Base-by-base conservation (phyloP, 2,888 invertebrate species). In the Portevinia maculata region DNA sequence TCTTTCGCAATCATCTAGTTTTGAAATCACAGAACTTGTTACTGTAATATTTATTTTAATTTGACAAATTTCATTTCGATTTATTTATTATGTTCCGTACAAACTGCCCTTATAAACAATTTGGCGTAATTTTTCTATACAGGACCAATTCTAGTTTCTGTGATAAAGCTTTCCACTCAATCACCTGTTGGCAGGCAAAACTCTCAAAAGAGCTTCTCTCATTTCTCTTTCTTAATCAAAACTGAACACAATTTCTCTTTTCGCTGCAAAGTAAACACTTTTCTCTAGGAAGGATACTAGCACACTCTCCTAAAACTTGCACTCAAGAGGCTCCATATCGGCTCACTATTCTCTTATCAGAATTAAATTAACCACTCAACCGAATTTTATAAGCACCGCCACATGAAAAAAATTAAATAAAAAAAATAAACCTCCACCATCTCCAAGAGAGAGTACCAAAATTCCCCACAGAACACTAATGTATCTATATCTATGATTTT, bases 391-490 rank as follows among this genome's bases (percentile, higher is more conserved):
- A 46, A 67, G 37, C 1, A 65, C 19, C 34, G 60, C 46, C 30
- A 6, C n/a, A 67, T 52, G 19, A 46, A 19, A 7, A 4, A 19
- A 17, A 6, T n/a, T n/a, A 34, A 52, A 57, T 48, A 48, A 39
- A 17, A 55, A 3, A 57, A 44, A 1, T 8, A 48, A 44, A 50
- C 6, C 41, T 48, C 11, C 46, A 44, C n/a, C 52, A 32, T 21
- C 62, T 73, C 30, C 39, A 50, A 39, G 53, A 64, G 50, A 62
- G 50, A 64, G 53, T 5, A 15, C 48, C 19, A 8, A 57, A 83
- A 83, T 37, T 83, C 83, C 83, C 83, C 83, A 83, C 78, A 78
- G 71, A 48, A 55, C 39, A 17, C 53, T 17, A 34, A 50, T 41
- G 59, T 44, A 37, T 57, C 32, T 48, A 37, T 50, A 41, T 46